Percentiles rank a stretch among this genome's conserved stretches.
phyloP scores from a whole-genome alignment of 2,888 invertebrate species.

The Nebria salina region DNA sequence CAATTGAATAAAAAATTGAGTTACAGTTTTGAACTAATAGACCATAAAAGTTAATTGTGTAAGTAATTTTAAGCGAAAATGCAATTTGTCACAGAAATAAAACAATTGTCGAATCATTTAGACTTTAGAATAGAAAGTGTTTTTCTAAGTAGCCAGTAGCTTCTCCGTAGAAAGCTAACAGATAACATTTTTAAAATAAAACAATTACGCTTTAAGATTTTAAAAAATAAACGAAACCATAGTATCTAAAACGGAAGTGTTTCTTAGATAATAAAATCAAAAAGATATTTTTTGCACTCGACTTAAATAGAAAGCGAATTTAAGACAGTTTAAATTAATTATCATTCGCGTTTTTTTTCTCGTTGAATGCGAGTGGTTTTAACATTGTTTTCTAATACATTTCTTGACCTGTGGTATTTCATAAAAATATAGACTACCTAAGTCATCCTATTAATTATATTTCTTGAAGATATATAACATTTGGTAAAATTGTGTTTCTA shows the following conservation, averaged over 20 bases:
- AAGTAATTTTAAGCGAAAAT: neutral
- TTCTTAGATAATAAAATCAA: neutral
- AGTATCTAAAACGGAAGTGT: neutral
- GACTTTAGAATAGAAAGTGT: neutral
- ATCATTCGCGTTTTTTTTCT: neutral
- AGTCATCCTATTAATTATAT: no score
- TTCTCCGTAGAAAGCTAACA: neutral
- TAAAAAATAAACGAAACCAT: neutral
- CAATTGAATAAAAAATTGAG: neutral
- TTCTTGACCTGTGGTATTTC: no score
- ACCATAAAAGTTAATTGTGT: neutral
- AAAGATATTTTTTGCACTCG: neutral
- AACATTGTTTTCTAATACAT: no score
- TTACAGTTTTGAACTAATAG: neutral
- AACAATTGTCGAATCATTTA: neutral
- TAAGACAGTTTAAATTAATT: neutral
- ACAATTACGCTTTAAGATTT: neutral
- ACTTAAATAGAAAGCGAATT: neutral
- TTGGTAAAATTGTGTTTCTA: no score
- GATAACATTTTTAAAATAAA: neutral
- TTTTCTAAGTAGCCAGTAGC: neutral
- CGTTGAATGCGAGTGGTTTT: no score
- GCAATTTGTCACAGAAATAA: neutral
- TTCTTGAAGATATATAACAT: no score
- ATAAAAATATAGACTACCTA: no score